These are phyloP conservation scores for Leptopilina syphax DNA, from an alignment of 2,888 invertebrate species.

Conservation along the genomic window DNA sequence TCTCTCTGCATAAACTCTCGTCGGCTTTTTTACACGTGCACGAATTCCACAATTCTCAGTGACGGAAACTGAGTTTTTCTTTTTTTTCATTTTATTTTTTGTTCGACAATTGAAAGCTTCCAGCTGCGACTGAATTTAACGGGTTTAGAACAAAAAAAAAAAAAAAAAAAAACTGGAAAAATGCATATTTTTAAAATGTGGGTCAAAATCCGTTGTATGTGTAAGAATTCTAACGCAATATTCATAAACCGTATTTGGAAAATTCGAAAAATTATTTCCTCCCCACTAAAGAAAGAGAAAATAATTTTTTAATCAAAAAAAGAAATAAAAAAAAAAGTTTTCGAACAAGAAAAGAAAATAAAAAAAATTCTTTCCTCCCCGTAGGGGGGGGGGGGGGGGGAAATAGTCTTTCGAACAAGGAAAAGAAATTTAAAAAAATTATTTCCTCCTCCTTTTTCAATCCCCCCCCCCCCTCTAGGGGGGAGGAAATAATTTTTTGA, in stretches of 20 bases:
- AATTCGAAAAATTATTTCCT: too few relatives aligned
- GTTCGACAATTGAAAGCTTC: constrained; percentile 5
- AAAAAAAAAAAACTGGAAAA: neutral
- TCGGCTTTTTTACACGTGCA: neutral
- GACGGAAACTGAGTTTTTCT: neutral
- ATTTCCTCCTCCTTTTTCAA: too few relatives aligned
- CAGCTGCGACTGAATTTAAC: neutral
- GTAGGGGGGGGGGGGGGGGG: too few relatives aligned
- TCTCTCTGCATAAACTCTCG: neutral
- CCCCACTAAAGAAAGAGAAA: too few relatives aligned
- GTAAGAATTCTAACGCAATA: neutral
- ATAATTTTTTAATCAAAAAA: too few relatives aligned
- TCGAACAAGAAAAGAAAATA: too few relatives aligned
- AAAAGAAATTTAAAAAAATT: too few relatives aligned
- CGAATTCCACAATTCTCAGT: neutral
- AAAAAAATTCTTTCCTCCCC: too few relatives aligned
- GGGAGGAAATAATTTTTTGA: too few relatives aligned
- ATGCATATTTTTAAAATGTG: constrained; percentile 7
- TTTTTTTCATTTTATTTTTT: neutral
- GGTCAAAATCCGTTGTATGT: neutral
- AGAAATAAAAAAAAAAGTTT: too few relatives aligned
- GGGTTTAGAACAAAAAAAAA: neutral
- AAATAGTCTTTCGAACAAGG: too few relatives aligned
- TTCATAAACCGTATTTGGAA: neutral
- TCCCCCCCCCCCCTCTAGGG: too few relatives aligned